Percentiles rank a stretch among this genome's conserved stretches.
phyloP scores from a whole-genome alignment of 1,140 invertebrate species.

The Trypoxylus dichotomus region DNA sequence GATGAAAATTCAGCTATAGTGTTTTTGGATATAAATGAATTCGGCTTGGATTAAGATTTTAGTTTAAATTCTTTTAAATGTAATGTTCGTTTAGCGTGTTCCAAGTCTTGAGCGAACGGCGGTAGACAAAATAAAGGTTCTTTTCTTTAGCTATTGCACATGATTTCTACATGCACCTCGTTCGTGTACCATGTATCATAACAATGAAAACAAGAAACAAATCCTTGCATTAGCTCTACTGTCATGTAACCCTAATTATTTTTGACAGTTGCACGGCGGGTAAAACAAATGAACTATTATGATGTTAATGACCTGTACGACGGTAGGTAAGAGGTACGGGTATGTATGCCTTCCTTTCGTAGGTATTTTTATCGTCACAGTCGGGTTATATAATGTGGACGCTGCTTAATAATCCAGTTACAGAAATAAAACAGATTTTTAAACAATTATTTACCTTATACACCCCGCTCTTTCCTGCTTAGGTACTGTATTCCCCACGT shows the following conservation, averaged over 20 bases:
- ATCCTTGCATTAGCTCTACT: constrained; percentile 21
- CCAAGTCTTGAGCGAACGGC: neutral
- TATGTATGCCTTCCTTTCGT: constrained; percentile 12
- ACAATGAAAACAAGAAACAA: constrained; percentile 19
- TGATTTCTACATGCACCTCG: neutral
- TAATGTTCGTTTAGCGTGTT: neutral
- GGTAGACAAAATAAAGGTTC: neutral
- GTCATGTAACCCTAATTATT: constrained; percentile 21
- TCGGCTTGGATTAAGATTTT: too few relatives aligned
- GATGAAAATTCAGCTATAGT: neutral
- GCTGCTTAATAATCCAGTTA: constrained; percentile 18
- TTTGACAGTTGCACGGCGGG: constrained; percentile 17
- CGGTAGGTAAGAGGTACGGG: neutral
- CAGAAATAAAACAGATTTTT: constrained; percentile 23
- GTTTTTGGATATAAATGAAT: neutral
- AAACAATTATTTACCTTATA: constrained; percentile 6
- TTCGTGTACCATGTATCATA: constrained; percentile 7
- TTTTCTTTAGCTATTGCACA: neutral
- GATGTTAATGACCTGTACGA: constrained; percentile 9
- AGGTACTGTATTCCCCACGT: neutral
- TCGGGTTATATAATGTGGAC: constrained; percentile 8
- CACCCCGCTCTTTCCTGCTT: neutral
- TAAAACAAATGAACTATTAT: constrained; percentile 24
- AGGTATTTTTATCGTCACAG: constrained; percentile 13
- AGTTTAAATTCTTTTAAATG: neutral